Base-by-base conservation (phyloP, 23 tunicate species). In the Botrylloides violaceus region DNA sequence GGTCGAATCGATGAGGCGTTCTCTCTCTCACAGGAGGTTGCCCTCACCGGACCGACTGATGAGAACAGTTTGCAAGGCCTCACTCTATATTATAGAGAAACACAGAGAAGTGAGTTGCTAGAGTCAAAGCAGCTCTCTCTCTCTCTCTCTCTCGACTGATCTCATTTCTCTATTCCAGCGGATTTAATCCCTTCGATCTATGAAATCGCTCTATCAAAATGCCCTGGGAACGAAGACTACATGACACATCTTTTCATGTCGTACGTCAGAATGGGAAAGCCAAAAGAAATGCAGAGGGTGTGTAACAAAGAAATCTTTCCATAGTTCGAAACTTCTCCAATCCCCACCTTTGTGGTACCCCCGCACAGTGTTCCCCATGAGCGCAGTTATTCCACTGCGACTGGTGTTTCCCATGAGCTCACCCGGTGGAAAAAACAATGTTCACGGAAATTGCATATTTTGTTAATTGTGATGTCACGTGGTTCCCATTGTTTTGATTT, bases 191-290 rank as follows among this genome's bases (percentile, higher is more conserved):
- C 85, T 24, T 58, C 75, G 0, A 49, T 90, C 39, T 90, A 90
- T 31, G 97, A 90, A 38, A 26, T 49, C 0, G 97, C 97, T 7
- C 84, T 79, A 1, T 59, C 71, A 29, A 71, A 66, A 34, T 76
- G 75, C 70, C 81, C 81, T 0, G 63, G 64, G 6, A 90, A 83
- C 53, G 97, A 90, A 57, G 97, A 90, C 61, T 79, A 66, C 60
- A 28, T 83, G 39, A 77, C 97, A n/a, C 97, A 90, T 78, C 47
- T 90, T 2, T 90, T 90, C 66, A 90, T 90, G 97, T 83, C 97
- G 7, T 90, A 90, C 53, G 97, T 90, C 27, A 76, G 97, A 36
- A 79, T 74, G 3, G 86, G 79, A 26, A 55, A 74, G 29, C 79
- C 81, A 22, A 83, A 83, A 70, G 63, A 90, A 34, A 90, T 90